Percentiles rank a stretch among this genome's conserved stretches.
These are phyloP conservation scores for Halichoeres trimaculatus DNA, from an alignment of 2,113 vertebrate species.

Conservation along the genomic window DNA sequence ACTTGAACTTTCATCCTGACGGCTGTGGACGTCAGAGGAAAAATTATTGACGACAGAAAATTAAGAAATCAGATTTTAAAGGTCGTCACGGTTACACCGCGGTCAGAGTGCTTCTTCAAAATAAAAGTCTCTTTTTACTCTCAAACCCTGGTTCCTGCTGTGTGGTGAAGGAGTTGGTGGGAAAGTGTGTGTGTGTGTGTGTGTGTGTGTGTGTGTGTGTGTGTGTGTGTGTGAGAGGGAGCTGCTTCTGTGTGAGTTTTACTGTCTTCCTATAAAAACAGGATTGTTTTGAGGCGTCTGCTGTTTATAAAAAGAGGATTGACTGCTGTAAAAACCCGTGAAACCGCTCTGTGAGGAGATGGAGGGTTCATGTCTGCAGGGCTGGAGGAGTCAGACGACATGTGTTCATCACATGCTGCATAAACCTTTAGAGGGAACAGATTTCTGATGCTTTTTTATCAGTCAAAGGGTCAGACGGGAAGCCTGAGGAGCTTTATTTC, in stretches of 20 bases:
- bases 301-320: conserved; percentile 30
- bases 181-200: neutral
- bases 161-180: conserved; percentile 14
- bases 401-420: conserved; percentile 48
- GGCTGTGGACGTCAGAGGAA: neutral
- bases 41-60: neutral
- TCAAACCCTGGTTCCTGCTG: neutral
- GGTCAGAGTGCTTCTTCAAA: neutral
- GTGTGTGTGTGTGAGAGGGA: neutral
- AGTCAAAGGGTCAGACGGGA: neutral
- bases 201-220: neutral
- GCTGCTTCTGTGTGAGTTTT: conserved; percentile 41
- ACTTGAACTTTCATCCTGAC: neutral
- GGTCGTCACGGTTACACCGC: neutral
- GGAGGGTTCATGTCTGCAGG: conserved; percentile 1
- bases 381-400: neutral
- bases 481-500: neutral
- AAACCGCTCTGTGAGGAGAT: neutral
- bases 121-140: neutral
- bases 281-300: conserved; percentile 8
- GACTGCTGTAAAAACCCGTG: conserved; percentile 23
- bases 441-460: neutral
- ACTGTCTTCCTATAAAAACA: conserved; percentile 29
- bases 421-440: neutral
- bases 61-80: neutral